A percentile compares a stretch with the other conserved stretches of the same genome.
These are phyloP conservation scores for Loris lydekkerianus DNA, from an alignment of 2,797 vertebrate species.

Conservation along the genomic window DNA sequence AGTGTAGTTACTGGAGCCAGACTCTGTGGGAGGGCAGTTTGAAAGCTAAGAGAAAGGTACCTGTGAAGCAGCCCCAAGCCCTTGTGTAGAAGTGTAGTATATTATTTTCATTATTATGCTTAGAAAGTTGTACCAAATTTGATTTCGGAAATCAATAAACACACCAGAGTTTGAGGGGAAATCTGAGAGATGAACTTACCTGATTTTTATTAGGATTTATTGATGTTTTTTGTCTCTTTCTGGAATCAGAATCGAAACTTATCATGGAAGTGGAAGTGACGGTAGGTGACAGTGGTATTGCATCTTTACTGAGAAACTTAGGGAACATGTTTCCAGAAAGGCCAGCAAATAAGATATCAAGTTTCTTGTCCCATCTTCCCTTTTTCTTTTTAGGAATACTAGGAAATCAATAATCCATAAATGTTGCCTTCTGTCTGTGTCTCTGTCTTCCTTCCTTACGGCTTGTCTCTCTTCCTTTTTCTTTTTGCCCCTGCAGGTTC, in stretches of 20 bases:
- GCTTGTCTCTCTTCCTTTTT: not conserved
- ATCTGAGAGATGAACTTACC: not conserved
- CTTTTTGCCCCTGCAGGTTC: conserved; percentile 85
- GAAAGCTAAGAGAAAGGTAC: not conserved
- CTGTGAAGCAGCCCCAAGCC: not conserved
- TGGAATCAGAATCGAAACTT: conserved; percentile 43
- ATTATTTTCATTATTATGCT: not conserved
- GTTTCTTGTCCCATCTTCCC: conserved; percentile 24
- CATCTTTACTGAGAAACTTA: conserved; percentile 42
- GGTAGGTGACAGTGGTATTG: conserved; percentile 39
- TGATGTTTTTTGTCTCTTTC: not conserved
- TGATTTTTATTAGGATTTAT: not conserved
- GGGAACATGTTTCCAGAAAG: not conserved
- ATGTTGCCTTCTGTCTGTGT: not conserved
- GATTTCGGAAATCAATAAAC: not conserved
- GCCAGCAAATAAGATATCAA: not conserved
- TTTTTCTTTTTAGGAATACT: not conserved
- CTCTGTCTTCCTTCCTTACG: not conserved
- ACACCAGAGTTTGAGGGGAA: not conserved
- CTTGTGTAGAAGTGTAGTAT: not conserved
- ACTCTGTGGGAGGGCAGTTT: not conserved
- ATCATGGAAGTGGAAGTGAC: not conserved
- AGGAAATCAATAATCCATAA: not conserved
- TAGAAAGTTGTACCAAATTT: not conserved
- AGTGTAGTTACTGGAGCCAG: not conserved